Conservation (phyloP, 2,888 invertebrate species). For the Scaptomyza parva region DNA sequence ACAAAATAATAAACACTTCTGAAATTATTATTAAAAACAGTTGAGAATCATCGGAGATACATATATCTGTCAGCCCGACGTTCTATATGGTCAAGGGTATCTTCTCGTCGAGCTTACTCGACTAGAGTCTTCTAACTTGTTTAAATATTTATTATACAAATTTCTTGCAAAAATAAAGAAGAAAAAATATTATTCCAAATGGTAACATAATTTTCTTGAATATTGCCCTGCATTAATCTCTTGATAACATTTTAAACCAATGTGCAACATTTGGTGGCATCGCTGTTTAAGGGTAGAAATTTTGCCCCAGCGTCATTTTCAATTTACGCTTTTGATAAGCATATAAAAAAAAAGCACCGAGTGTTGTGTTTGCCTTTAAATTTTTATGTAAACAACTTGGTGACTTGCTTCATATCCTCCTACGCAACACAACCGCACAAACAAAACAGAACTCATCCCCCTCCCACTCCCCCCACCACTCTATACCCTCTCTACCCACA, state of each 20-base stretch:
- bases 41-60: no score
- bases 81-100: no score
- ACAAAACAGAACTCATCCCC: conserved; percentile 6
- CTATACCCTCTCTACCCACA: no score
- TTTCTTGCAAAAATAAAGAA: no score
- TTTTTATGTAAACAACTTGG: conserved; percentile 70
- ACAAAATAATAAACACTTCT: no score
- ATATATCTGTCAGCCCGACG: no score
- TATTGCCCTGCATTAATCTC: background rate
- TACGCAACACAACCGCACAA: conserved; percentile 1
- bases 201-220: no score
- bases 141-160: no score
- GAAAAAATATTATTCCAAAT: no score
- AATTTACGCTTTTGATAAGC: conserved; percentile 67
- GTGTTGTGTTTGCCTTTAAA: conserved; percentile 73
- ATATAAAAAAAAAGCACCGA: conserved; percentile 61
- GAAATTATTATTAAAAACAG: no score
- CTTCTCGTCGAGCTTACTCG: no score
- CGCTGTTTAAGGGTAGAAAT: conserved; percentile 16
- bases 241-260: conserved; percentile 25
- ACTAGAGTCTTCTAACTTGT: no score
- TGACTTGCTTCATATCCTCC: conserved; percentile 14
- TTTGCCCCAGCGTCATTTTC: conserved; percentile 32
- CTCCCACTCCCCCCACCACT: conserved; percentile 1
- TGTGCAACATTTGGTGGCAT: conserved; percentile 48